These are phyloP conservation scores for Dromococcyx pavoninus DNA, from an alignment of 2,797 vertebrate genomes.

Conservation along the genomic window DNA sequence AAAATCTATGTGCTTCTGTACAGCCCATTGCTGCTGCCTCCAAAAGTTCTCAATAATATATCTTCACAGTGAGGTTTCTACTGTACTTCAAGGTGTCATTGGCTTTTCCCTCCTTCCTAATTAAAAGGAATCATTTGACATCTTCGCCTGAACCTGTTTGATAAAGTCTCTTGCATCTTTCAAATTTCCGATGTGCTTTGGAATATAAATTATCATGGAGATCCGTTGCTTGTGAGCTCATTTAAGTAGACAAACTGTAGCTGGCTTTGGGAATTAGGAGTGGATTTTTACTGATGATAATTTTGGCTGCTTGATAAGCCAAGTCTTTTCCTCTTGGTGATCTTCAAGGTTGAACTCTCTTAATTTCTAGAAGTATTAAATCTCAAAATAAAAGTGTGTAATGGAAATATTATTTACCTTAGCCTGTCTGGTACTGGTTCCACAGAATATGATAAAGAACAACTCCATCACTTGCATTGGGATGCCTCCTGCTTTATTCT, in stretches of 20 bases:
- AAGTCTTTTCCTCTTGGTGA: neutral
- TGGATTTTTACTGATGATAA: neutral
- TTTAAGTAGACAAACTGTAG: neutral
- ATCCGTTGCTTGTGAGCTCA: neutral
- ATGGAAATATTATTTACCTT: neutral
- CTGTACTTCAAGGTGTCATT: neutral
- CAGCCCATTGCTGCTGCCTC: neutral
- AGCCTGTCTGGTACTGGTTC: neutral
- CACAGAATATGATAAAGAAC: neutral
- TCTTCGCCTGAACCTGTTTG: neutral
- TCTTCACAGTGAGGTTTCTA: neutral
- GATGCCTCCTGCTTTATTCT: neutral
- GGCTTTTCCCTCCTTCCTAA: conserved; percentile 22
- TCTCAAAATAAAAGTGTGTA: neutral
- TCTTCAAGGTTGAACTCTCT: neutral
- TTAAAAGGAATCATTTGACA: conserved; percentile 20
- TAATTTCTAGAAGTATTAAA: neutral
- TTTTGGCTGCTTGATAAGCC: neutral
- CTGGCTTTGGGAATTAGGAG: neutral
- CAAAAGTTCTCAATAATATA: neutral
- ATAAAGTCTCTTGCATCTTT: neutral
- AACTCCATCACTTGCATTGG: neutral
- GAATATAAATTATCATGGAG: neutral
- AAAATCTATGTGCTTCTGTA: conserved; percentile 15
- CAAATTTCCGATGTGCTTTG: neutral